Conservation (phyloP, 2,113 vertebrate genomes). For the Lamprologus lemairii region DNA sequence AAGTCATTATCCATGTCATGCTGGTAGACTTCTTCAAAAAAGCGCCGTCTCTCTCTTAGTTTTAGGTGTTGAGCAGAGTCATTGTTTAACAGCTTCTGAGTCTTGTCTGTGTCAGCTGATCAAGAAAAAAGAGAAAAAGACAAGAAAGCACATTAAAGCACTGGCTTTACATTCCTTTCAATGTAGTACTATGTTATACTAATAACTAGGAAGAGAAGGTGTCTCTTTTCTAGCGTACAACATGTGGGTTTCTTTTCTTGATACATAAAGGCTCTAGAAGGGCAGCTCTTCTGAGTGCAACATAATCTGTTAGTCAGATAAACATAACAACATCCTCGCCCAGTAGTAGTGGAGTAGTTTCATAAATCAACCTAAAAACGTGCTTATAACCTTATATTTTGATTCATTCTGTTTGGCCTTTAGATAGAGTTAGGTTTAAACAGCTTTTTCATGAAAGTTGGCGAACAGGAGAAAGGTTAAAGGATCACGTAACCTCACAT, state of each 20-base stretch:
- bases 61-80: slow-evolving; percentile 78
- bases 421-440: background rate
- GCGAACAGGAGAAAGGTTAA: background rate
- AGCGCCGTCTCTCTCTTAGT: slow-evolving; percentile 80
- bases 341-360: background rate
- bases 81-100: slow-evolving; percentile 58
- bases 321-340: background rate
- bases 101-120: slow-evolving; percentile 58
- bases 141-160: background rate
- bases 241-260: background rate
- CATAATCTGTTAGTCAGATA: background rate
- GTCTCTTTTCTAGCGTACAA: background rate
- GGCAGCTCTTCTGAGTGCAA: background rate
- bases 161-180: background rate
- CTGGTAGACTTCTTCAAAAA: slow-evolving; percentile 92
- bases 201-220: background rate
- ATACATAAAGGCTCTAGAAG: background rate
- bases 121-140: background rate
- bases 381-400: background rate
- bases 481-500: background rate
- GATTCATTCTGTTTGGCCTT: background rate
- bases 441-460: background rate
- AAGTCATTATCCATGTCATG: slow-evolving; percentile 87
- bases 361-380: background rate
- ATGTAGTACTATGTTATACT: background rate